Evolutionary conservation across 2,797 vertebrate genomes (phyloP).

Genomic region (Epinephelus coioides): DNA sequence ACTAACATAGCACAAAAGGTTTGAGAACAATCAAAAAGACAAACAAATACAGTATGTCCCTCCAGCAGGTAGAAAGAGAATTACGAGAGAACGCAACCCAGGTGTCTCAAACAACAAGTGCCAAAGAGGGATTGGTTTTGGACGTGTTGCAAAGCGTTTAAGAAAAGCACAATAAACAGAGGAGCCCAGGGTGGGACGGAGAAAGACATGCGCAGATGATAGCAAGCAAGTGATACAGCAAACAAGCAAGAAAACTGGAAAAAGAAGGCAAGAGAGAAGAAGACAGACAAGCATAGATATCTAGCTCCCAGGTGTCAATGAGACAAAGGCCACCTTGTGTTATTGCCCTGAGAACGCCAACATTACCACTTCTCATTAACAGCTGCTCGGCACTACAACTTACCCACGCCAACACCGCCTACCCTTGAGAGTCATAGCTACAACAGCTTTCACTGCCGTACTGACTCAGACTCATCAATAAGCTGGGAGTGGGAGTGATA

Average conservation of each 20-base stretch:
- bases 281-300: slow-evolving; percentile 35
- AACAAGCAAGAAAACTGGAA: slow-evolving; percentile 31
- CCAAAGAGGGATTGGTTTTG: slow-evolving; percentile 71
- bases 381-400: slow-evolving; percentile 73
- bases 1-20: slow-evolving; percentile 72
- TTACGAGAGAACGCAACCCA: slow-evolving; percentile 63
- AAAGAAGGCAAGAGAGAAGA: slow-evolving; percentile 17
- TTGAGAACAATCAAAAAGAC: slow-evolving; percentile 73
- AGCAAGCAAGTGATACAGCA: slow-evolving; percentile 20
- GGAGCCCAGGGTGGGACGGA: slow-evolving; percentile 44
- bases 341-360: slow-evolving; percentile 69
- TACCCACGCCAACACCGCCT: slow-evolving; percentile 66
- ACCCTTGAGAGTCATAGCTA: slow-evolving; percentile 54
- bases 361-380: slow-evolving; percentile 78
- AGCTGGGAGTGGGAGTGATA: slow-evolving; percentile 75
- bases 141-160: slow-evolving; percentile 65
- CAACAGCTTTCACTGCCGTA: slow-evolving; percentile 56
- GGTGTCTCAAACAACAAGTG: slow-evolving; percentile 71
- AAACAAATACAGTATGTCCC: slow-evolving; percentile 68
- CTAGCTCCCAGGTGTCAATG: slow-evolving; percentile 73
- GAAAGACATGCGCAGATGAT: slow-evolving; percentile 47
- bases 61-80: slow-evolving; percentile 71
- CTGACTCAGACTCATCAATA: slow-evolving; percentile 71
- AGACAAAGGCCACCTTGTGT: slow-evolving; percentile 81
- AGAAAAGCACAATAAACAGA: slow-evolving; percentile 71